Base-by-base conservation (phyloP, 2,113 vertebrate genomes). In the Eptesicus fuscus region DNA sequence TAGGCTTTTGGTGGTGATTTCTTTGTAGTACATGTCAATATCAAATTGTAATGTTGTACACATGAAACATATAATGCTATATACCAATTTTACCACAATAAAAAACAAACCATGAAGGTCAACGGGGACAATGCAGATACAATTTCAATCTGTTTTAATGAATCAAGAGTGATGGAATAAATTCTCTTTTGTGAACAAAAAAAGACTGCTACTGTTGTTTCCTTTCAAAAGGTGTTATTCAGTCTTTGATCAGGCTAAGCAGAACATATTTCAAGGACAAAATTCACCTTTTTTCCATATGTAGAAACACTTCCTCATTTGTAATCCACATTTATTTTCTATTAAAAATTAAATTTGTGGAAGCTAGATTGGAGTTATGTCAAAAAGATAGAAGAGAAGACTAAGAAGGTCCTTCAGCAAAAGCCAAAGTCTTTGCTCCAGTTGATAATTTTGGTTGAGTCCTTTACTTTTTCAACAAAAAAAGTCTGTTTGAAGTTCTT, bases 131-230 rank as follows among this genome's bases (percentile, higher is more conserved):
- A 95, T 92, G 78, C 8, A 78, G 80, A 85, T 85, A n/a, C 14
- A 83, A 86, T 92, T 97, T 92, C 85, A 89, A 11, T 95, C 92
- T 53, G 25, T 96, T 94, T 92, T 90, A 95, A 95, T 95, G 95
- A 96, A 95, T 97, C 74, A 71, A 83, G 73, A 83, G 42, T 92
- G 95, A 95, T 40, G 5, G 56, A 93, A 93, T 78, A 37, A 93
- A 92, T 88, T 96, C 56, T 35, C 53, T 96, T 90, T 74, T 79
- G 69, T 83, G 69, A 73, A 56, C 40, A 79, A 86, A 61, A 83
- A 65, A 53, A 23, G 28, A 69, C 18, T 40, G n/a, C 65, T 96
- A 20, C 92, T 85, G 20, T 90, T 61, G 28, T 96, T 96, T 96
- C 17, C 63, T 92, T 86, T 96, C 84, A 96, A 88, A 96, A 89